Percentiles rank a stretch among this genome's conserved stretches.
Conservation (phyloP, 53 echinoderm and acorn worm genomes). For the Apostichopus leukothele region DNA sequence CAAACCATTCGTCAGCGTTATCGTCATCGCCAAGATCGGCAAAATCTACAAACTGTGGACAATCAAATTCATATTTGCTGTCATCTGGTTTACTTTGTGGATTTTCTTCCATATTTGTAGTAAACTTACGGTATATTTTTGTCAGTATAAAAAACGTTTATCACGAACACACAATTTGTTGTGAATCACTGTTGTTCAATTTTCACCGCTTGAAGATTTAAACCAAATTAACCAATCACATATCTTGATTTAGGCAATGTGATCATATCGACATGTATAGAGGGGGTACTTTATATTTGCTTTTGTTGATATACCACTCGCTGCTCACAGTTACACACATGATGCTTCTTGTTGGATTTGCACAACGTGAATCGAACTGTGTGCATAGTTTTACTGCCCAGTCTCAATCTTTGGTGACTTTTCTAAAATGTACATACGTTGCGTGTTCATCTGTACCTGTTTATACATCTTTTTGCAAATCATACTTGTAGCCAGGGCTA, state of each 20-base stretch:
- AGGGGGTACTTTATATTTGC: neutral
- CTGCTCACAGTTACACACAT: too few relatives aligned
- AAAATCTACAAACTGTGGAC: constrained; percentile 85
- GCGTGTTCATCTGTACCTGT: too few relatives aligned
- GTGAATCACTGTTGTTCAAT: neutral
- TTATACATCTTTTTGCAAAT: too few relatives aligned
- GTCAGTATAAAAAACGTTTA: neutral
- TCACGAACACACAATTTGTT: neutral
- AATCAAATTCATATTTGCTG: constrained; percentile 68
- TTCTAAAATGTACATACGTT: too few relatives aligned
- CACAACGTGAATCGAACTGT: too few relatives aligned
- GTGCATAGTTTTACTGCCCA: too few relatives aligned
- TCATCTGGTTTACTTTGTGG: constrained; percentile 18
- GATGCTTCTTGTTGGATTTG: too few relatives aligned
- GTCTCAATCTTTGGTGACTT: too few relatives aligned
- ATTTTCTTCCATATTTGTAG: constrained; percentile 5
- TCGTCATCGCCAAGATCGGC: constrained; percentile 56
- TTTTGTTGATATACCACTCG: neutral
- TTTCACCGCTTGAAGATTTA: constrained; percentile 37
- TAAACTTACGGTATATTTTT: neutral
- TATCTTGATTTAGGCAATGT: neutral
- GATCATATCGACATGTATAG: neutral
- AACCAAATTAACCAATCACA: constrained; percentile 28
- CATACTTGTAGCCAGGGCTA: too few relatives aligned
- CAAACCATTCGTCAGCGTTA: constrained; percentile 80